Evolutionary conservation across 1,140 invertebrate species (phyloP).

Genomic region (Aphis craccivora): DNA sequence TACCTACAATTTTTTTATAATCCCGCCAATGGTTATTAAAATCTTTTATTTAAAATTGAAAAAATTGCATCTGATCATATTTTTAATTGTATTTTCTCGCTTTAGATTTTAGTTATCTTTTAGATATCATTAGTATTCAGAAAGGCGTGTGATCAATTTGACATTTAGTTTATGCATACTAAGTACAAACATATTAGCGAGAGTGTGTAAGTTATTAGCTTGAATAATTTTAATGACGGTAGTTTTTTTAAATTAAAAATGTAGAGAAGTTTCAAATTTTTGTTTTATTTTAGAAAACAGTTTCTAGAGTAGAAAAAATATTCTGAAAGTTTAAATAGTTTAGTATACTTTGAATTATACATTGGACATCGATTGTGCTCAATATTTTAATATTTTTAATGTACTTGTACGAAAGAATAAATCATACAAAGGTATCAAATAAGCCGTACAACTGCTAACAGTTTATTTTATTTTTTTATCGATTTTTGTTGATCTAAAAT

Average conservation of each 20-base stretch:
- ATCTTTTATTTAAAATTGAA: background rate
- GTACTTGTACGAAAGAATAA: background rate
- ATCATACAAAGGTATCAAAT: background rate
- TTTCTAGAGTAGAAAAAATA: background rate
- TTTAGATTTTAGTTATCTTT: background rate
- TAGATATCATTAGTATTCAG: conserved; percentile 5
- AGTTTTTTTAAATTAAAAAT: background rate
- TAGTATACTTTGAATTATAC: background rate
- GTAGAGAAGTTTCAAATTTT: background rate
- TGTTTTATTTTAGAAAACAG: background rate
- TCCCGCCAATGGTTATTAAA: background rate
- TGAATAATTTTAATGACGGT: background rate
- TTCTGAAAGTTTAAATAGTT: background rate
- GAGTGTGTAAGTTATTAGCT: background rate
- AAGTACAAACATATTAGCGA: background rate
- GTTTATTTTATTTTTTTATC: background rate
- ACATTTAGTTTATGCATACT: background rate
- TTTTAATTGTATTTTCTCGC: background rate
- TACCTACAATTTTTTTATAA: background rate
- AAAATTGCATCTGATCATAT: background rate
- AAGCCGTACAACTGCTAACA: background rate
- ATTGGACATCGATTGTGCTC: background rate
- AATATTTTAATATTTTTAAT: background rate
- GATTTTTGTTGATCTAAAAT: background rate
- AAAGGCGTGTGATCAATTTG: background rate